Conservation (phyloP, 2,113 vertebrate genomes). For the Sylvia atricapilla region DNA sequence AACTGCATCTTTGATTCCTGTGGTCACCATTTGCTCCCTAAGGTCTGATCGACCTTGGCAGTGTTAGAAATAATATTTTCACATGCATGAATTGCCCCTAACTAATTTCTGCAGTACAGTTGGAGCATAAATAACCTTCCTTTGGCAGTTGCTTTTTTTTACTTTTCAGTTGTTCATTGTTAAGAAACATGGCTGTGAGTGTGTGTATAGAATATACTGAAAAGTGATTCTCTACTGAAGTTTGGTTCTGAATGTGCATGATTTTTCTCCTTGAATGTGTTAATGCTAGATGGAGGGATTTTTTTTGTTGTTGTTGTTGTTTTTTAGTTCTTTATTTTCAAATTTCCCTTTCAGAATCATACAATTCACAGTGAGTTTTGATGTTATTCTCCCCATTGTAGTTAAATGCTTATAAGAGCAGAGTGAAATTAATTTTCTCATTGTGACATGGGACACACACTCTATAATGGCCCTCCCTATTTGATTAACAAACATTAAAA, state of each 20-base stretch:
- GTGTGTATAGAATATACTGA: neutral
- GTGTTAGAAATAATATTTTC: conserved; percentile 55
- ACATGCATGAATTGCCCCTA: conserved; percentile 18
- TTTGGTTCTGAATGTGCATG: neutral
- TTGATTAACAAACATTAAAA: neutral
- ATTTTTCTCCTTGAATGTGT: neutral
- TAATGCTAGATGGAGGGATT: neutral
- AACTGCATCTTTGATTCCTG: conserved; percentile 20
- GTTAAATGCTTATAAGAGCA: neutral
- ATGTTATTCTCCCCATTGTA: neutral
- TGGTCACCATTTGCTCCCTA: conserved; percentile 14
- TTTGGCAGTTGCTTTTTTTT: neutral
- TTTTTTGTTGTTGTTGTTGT: neutral
- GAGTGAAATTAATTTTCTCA: neutral
- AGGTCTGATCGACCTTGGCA: conserved; percentile 17
- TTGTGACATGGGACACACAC: neutral
- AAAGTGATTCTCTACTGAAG: neutral
- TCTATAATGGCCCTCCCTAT: neutral
- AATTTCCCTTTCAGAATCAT: neutral
- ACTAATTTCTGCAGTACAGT: neutral
- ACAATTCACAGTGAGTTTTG: neutral
- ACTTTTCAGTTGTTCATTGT: neutral
- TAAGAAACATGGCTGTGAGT: neutral
- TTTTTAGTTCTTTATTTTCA: neutral
- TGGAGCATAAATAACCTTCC: conserved; percentile 18